Evolutionary conservation across 2,888 invertebrate genomes (phyloP), one percentile per base, ranked within the genome.

Genomic region (Apomyelois bistriatella): DNA sequence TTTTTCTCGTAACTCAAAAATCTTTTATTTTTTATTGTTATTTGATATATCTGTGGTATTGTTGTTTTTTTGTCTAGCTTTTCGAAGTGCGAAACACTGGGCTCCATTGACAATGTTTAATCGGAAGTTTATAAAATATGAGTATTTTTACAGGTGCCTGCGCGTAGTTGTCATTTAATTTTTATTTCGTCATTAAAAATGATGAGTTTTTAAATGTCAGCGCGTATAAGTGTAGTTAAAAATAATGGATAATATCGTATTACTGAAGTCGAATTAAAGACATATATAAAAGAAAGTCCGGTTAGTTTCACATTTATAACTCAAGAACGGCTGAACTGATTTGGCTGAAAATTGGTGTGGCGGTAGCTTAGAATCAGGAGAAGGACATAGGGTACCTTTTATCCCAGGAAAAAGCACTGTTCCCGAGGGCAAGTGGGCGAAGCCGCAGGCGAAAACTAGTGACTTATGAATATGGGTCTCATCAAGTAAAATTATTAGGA

Each of bases 1-100:
- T 85, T 32, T 86, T 86, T 83, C 64, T 74, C 81, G 76, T 84
- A 82, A 81, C 65, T 84, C 83, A 82, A 85, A 82, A 81, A 79
- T 69, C 69, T 73, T 70, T 69, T 64, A 65, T 68, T 76, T 40
- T 68, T 70, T 76, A 72, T 76, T 77, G 70, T 76, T 62, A 72
- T 74, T 65, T 72, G 70, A 76, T 64, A 50, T 71, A 68, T 66
- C 68, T 74, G 70, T 50, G 64, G 67, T 69, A 66, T 67, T 72
- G 71, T 73, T 57, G 51, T 59, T 63, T 63, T 62, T 62, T 57
- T 58, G 35, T 46, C 40, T 37, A 54, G 47, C 53, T 53, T 63
- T 61, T 47, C 48, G 57, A 54, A 57, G 66, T 71, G 72, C 70
- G 72, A 75, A 75, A 63, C 62, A 66, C 57, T 64, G 60, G 12